Percentiles rank a stretch among this genome's conserved stretches.
Evolutionary conservation across 2,888 invertebrate genomes (phyloP).

Genomic region (Resseliella maxima): DNA sequence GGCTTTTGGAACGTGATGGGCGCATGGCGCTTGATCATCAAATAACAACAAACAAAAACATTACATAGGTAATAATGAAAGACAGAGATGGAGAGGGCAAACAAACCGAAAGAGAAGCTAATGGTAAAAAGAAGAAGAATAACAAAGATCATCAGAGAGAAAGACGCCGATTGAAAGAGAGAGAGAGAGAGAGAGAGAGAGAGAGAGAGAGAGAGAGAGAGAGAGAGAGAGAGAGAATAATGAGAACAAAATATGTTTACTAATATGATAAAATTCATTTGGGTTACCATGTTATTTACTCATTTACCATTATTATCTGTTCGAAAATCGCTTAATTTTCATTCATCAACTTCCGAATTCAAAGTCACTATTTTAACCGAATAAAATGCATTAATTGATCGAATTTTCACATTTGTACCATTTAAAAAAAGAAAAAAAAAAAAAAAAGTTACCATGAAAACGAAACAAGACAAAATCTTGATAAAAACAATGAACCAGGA

Average conservation of each 20-base stretch:
- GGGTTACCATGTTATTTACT: conserved; percentile 11
- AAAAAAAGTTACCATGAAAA: too few relatives aligned
- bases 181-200: too few relatives aligned
- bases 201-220: too few relatives aligned
- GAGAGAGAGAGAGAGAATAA: too few relatives aligned
- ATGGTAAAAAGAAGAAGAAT: too few relatives aligned
- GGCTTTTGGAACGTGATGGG: conserved; percentile 28
- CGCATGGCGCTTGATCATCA: conserved; percentile 21
- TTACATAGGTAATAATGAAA: background rate
- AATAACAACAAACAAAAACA: background rate
- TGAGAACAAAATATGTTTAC: conserved; percentile 16
- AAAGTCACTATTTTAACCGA: background rate
- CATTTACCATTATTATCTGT: conserved; percentile 4
- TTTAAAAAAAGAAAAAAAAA: background rate
- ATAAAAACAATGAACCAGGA: too few relatives aligned
- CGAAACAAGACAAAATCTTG: too few relatives aligned
- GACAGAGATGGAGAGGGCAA: too few relatives aligned
- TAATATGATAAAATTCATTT: background rate
- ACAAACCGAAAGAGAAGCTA: too few relatives aligned
- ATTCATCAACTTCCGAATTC: background rate
- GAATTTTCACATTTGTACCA: background rate
- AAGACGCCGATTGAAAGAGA: too few relatives aligned
- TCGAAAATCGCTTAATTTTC: background rate
- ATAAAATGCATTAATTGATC: background rate
- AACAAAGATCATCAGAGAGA: too few relatives aligned